Conservation (phyloP, 2,797 vertebrate genomes). For the Prionace glauca region DNA sequence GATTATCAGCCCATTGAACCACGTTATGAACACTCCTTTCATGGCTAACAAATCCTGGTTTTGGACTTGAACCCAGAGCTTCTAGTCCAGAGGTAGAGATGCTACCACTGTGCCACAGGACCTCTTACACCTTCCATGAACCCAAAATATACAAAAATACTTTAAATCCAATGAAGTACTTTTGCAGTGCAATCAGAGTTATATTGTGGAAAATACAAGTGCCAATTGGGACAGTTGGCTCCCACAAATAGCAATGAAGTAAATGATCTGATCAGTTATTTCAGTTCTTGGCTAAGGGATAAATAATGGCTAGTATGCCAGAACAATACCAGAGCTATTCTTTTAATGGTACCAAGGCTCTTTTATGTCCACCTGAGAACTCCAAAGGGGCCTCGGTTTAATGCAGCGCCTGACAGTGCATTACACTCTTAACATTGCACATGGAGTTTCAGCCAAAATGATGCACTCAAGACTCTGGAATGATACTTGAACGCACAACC, state of each 20-base stretch:
- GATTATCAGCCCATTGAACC: too few relatives aligned
- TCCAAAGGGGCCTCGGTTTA: not conserved
- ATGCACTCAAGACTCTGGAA: not conserved
- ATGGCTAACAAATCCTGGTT: too few relatives aligned
- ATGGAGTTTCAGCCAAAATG: not conserved
- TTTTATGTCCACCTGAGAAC: not conserved
- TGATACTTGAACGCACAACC: not conserved
- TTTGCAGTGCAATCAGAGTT: not conserved
- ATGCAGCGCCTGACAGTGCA: not conserved
- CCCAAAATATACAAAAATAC: not conserved
- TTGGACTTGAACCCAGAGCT: too few relatives aligned
- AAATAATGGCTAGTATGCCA: not conserved
- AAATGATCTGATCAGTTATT: not conserved
- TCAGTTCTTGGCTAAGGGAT: not conserved
- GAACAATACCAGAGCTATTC: not conserved
- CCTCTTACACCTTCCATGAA: not conserved
- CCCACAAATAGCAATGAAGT: not conserved
- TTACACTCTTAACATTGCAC: too few relatives aligned
- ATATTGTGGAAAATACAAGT: not conserved
- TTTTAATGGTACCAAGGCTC: not conserved
- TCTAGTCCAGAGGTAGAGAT: too few relatives aligned
- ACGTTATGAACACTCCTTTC: too few relatives aligned
- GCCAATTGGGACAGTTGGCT: not conserved
- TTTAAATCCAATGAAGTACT: not conserved
- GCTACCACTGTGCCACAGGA: too few relatives aligned